These are phyloP conservation scores for Abrostola triplasia DNA, from an alignment of 2,888 invertebrate genomes.

Conservation along the genomic window DNA sequence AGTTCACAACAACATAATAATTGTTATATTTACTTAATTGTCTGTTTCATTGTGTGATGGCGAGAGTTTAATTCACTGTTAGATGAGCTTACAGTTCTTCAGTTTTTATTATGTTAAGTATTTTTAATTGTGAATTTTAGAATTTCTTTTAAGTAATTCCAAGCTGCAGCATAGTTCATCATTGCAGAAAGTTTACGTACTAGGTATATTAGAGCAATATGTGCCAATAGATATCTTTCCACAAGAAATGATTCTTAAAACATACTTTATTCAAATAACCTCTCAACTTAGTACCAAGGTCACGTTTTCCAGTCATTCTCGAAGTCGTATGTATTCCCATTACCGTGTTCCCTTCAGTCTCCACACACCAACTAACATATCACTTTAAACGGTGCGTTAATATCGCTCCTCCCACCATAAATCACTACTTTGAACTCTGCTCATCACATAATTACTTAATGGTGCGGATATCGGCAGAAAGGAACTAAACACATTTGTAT, in stretches of 20 bases:
- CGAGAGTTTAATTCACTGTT: not conserved
- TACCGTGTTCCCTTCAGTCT: not conserved
- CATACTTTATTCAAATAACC: too few relatives aligned
- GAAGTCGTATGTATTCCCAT: too few relatives aligned
- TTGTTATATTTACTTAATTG: slow-evolving; percentile 37
- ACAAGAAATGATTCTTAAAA: too few relatives aligned
- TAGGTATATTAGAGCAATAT: too few relatives aligned
- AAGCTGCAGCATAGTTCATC: too few relatives aligned
- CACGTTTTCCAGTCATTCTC: too few relatives aligned
- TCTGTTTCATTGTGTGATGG: slow-evolving; percentile 36
- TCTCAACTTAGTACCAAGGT: too few relatives aligned
- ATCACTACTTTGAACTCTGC: slow-evolving; percentile 37
- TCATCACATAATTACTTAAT: slow-evolving; percentile 47
- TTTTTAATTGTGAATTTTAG: too few relatives aligned
- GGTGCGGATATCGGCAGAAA: slow-evolving; percentile 31
- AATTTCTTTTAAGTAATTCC: too few relatives aligned
- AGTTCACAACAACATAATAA: slow-evolving; percentile 33
- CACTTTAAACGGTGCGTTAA: slow-evolving; percentile 31
- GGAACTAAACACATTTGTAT: slow-evolving; percentile 22
- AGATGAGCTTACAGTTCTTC: not conserved
- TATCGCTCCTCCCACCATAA: slow-evolving; percentile 34
- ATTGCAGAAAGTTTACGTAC: too few relatives aligned
- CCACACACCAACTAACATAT: slow-evolving; percentile 8
- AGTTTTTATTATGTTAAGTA: too few relatives aligned
- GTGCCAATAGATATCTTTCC: too few relatives aligned